Base-by-base conservation (phyloP, 2,888 invertebrate genomes). In the Eudemis profundana region DNA sequence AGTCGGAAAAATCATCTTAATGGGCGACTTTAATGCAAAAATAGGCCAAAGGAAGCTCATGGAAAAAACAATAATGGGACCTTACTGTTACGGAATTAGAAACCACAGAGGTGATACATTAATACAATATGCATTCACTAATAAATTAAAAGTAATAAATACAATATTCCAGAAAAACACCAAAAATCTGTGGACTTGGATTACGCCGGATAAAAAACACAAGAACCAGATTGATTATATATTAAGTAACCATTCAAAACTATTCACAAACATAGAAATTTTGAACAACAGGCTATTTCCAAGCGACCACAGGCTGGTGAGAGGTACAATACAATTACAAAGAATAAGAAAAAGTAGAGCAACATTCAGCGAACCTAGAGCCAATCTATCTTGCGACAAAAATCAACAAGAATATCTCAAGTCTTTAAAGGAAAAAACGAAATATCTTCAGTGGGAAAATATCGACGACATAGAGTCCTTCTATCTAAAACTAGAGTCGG, bases 381-480 rank as follows among this genome's bases (percentile, higher is more conserved):
- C n/a, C 4, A 4, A 27, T 23, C 3, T 46, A 46, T 46, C 46
- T 21, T 21, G n/a, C 23, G 21, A 21, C 5, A 2, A 8, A 46
- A 19, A 21, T 12, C 8, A 21, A 23, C 8, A 3, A 1, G 12
- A 8, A 10, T 46, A 46, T 21, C 21, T 46, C 21, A 4, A 19
- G 5, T 10, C 21, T 12, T 12, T 46, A 21, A 23, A 10, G 3
- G 21, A 46, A 10, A 21, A 23, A 21, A 12, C 12, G 4, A 12
- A 46, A 15, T 3, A 10, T 4, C 1, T 46, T 8, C 21, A 21
- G 8, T 46, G 46, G 46, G 46, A 46, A n/a, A 10, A 23, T 4
- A 21, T 10, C 21, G 46, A 46, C 21, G 46, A 46, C 19, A n/a
- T 46, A 21, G 46, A 46, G 23, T 21, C 46, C 2, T 46, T 46